Percentiles rank a stretch among this genome's conserved stretches.
phyloP scores from a whole-genome alignment of 2,113 vertebrate genomes.

The Mesocricetus auratus region DNA sequence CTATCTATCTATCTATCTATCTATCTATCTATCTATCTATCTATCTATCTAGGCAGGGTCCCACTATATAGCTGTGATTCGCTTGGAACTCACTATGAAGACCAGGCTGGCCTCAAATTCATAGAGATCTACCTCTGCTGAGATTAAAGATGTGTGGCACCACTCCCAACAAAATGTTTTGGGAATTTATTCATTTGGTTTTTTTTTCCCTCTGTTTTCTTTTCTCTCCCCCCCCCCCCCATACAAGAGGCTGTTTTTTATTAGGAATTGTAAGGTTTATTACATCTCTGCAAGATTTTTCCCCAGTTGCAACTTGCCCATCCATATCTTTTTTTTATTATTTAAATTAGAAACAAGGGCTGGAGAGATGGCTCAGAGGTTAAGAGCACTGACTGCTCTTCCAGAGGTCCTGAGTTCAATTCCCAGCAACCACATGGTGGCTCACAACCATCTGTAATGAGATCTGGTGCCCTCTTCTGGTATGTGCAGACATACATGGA shows the following conservation, averaged over 20 bases:
- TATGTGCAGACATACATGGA: no score
- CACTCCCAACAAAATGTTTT: background rate
- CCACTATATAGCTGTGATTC: background rate
- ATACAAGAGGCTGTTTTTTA: background rate
- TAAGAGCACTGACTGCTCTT: no score
- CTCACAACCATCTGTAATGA: no score
- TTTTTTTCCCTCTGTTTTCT: no score
- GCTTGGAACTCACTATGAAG: background rate
- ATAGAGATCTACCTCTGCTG: background rate
- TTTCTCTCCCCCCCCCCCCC: no score
- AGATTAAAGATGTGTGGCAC: background rate
- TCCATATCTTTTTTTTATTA: background rate
- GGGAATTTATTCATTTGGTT: background rate
- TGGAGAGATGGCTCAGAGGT: no score
- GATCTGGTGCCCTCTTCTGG: no score
- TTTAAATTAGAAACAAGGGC: no score
- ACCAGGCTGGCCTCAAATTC: background rate
- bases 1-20: no score
- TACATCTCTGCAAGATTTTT: conserved; percentile 1
- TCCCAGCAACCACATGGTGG: no score
- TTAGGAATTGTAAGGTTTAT: background rate
- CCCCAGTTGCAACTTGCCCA: conserved; percentile 14
- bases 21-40: no score
- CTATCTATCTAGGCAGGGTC: background rate
- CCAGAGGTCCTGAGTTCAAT: no score